Evolutionary conservation across 2,888 invertebrate genomes (phyloP).

Genomic region (Lomographa bimaculata): DNA sequence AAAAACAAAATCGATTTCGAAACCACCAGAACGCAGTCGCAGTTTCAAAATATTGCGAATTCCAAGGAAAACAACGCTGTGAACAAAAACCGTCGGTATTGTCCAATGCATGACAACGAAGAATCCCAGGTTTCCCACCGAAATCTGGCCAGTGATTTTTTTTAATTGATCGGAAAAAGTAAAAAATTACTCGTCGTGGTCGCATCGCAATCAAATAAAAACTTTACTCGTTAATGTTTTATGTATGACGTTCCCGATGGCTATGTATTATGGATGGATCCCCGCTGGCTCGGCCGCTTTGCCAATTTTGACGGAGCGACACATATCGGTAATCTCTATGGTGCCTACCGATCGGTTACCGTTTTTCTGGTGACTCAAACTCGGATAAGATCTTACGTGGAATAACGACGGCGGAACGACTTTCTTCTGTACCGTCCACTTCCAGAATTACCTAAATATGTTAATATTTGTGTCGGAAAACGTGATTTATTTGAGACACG

Average conservation of each 20-base stretch:
- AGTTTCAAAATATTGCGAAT: slow-evolving; percentile 55
- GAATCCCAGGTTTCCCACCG: slow-evolving; percentile 72
- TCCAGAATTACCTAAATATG: slow-evolving; percentile 37
- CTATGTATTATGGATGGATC: slow-evolving; percentile 78
- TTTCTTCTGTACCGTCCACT: slow-evolving; percentile 25
- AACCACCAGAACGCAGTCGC: slow-evolving; percentile 45
- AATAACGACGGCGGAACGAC: slow-evolving; percentile 29
- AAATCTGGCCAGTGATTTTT: slow-evolving; percentile 61
- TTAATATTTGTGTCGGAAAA: slow-evolving; percentile 33
- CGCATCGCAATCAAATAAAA: slow-evolving; percentile 78
- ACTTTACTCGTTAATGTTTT: slow-evolving; percentile 79
- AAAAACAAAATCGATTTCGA: slow-evolving; percentile 46
- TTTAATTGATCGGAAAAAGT: slow-evolving; percentile 59
- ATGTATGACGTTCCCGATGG: slow-evolving; percentile 71
- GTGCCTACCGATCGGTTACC: slow-evolving; percentile 53
- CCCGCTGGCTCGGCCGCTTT: slow-evolving; percentile 69
- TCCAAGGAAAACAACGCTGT: slow-evolving; percentile 49
- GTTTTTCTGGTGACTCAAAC: slow-evolving; percentile 55
- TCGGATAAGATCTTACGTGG: slow-evolving; percentile 58
- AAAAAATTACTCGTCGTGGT: slow-evolving; percentile 54
- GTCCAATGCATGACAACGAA: slow-evolving; percentile 60
- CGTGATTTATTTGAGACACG: slow-evolving; percentile 25
- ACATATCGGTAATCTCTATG: slow-evolving; percentile 71
- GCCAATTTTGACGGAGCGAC: slow-evolving; percentile 76
- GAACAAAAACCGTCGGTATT: slow-evolving; percentile 58